Base-by-base conservation (phyloP, 2,888 invertebrate genomes). In the Drosophila seclusa region DNA sequence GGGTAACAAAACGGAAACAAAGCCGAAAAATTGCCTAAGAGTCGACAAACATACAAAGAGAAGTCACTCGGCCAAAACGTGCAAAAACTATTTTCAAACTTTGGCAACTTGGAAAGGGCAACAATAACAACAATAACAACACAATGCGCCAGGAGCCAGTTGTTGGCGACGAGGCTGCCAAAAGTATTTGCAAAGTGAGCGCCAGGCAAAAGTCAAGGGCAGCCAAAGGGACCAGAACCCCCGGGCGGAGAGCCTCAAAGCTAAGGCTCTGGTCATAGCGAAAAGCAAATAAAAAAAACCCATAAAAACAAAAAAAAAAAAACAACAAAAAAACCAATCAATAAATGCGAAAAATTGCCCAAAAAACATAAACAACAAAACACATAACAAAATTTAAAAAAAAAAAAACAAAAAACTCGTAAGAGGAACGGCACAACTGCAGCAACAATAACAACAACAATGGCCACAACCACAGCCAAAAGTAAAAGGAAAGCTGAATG, bases 11-110 rank as follows among this genome's bases (percentile, higher is more conserved):
- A 72, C 71, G 81, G 87, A 83, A 86, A 88, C 83, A 83, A 83
- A 75, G 83, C 73, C 87, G 64, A 88, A 86, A 78, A 83, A 85
- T 68, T 84, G 87, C 72, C 78, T 73, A 53, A 57, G 60, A 81
- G 84, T 73, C 66, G 71, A 48, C 78, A 68, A 68, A 75, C 65
- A 80, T 69, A 79, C 82, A 79, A 72, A 68, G 73, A 60, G 73
- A 86, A 83, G 83, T 88, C 83, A 86, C 83, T 88, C 87, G 83
- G 62, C 86, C 83, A 88, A 88, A 88, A 85, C 83, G 88, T 87
- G 88, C 79, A 82, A 84, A 68, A 88, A 89, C 87, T 84, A 84
- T 83, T 84, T 83, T 68, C 73, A 83, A 84, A 84, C 83, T 83
- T 74, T 71, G 65, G 61, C 67, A 80, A 86, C 83, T 82, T 83